Evolutionary conservation across 2,888 invertebrate genomes (phyloP), one percentile per base, ranked within the genome.

Genomic region (Cinara cedri): DNA sequence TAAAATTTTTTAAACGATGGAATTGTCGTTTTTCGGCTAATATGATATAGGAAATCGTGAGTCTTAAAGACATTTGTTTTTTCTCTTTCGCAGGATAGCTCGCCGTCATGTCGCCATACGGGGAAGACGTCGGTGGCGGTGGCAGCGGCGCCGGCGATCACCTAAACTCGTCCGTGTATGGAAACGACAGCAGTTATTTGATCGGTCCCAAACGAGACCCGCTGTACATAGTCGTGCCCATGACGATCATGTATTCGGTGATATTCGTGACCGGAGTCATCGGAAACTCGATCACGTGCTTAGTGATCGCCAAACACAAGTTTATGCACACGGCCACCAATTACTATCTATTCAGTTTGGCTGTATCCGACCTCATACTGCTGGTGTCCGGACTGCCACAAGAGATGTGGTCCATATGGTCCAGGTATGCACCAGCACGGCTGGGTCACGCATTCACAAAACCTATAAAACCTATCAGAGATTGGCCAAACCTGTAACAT

Each of bases 321-420:
- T 92, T 91, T 82, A 93, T 95, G 93, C 94, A 93, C 84, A 92
- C 92, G 21, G 91, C 92, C 3, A 92, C 92, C 11, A 92, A 92
- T 84, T 92, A 91, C 84, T 95, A 95, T 85, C 87, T 95, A 80
- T 94, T 95, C 86, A 94, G 93, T 85, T 87, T 95, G 85, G 93
- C 95, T 9, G 81, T 95, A 82, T 94, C 94, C 2, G 95, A 95
- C 85, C 88, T 95, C 54, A 87, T 95, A 34, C 87, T 95, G 19
- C 87, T 95, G 19, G 86, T 93, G 0, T 90, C 93, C 82, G 95
- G 95, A 0, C 89, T 95, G 84, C 95, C 95, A 0, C 91, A 91
- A 83, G 95, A 95, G 88, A 90, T 93, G 85, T 92, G 93, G 85
- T 89, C 89, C 55, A 90, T 92, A 80, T 93, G 93, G 92, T 90